phyloP scores from a whole-genome alignment of 23 tunicate species.

The Aplidium turbinatum region DNA sequence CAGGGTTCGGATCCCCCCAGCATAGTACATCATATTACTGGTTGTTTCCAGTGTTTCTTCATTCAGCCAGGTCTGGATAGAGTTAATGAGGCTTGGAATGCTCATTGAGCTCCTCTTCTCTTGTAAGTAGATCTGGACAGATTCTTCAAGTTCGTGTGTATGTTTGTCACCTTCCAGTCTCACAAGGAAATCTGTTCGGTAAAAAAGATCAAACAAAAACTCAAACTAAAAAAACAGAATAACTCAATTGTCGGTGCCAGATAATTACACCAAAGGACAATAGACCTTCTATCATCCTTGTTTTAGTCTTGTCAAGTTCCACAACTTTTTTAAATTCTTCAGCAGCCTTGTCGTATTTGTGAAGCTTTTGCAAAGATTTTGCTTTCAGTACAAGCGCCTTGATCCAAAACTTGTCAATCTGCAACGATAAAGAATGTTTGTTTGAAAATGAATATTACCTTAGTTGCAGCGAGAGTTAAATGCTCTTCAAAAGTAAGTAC shows the following conservation, averaged over 20 bases:
- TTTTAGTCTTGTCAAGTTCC: slow-evolving; percentile 52
- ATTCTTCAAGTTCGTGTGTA: too few species aligned
- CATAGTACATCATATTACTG: slow-evolving; percentile 59
- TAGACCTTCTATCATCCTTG: slow-evolving; percentile 48
- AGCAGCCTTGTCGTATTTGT: slow-evolving; percentile 62
- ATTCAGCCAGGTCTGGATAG: slow-evolving; percentile 28
- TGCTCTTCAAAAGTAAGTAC: too few species aligned
- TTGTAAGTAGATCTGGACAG: slow-evolving; percentile 19
- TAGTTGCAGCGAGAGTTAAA: background rate
- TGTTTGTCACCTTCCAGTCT: too few species aligned
- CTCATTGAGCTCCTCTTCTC: slow-evolving; percentile 38
- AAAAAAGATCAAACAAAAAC: too few species aligned
- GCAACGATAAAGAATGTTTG: background rate
- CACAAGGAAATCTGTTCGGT: too few species aligned
- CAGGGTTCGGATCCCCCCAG: slow-evolving; percentile 63
- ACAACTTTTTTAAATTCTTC: slow-evolving; percentile 39
- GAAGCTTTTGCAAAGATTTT: slow-evolving; percentile 45
- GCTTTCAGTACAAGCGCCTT: slow-evolving; percentile 78
- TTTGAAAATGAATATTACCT: background rate
- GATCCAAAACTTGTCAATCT: slow-evolving; percentile 81
- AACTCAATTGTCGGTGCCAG: too few species aligned
- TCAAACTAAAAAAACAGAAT: too few species aligned
- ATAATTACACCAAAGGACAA: too few species aligned
- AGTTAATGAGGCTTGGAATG: slow-evolving; percentile 46
- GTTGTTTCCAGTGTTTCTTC: slow-evolving; percentile 11